phyloP scores from a whole-genome alignment of 1,140 invertebrate genomes.

The Sycobia sp. region DNA sequence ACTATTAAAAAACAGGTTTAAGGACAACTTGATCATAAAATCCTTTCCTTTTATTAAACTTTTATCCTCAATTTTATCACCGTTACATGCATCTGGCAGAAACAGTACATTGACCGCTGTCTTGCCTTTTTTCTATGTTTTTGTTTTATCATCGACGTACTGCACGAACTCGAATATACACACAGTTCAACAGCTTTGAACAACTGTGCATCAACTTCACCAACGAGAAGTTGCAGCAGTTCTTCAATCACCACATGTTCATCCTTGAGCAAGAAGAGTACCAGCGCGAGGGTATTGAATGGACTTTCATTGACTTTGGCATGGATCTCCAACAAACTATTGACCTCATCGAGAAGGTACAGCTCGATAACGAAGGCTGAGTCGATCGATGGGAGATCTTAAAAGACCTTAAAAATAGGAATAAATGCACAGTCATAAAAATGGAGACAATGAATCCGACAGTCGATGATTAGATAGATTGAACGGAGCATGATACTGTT shows the following conservation, averaged over 20 bases:
- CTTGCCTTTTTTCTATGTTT: conserved; percentile 49
- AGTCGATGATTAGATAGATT: conserved; percentile 7
- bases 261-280: conserved; percentile 77
- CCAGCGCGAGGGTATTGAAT: conserved; percentile 72
- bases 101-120: conserved; percentile 54
- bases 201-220: conserved; percentile 77
- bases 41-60: conserved; percentile 1
- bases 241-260: conserved; percentile 80
- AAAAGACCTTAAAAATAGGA: conserved; percentile 13
- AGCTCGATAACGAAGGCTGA: conserved; percentile 28
- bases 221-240: conserved; percentile 76
- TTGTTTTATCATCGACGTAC: conserved; percentile 29
- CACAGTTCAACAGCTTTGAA: conserved; percentile 63
- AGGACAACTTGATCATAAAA: conserved; percentile 20
- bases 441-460: conserved; percentile 4
- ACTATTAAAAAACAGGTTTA: conserved; percentile 24
- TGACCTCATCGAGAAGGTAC: conserved; percentile 76
- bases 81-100: conserved; percentile 33
- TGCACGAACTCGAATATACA: conserved; percentile 38
- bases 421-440: conserved; percentile 5
- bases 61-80: conserved; percentile 8
- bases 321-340: conserved; percentile 77
- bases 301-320: conserved; percentile 78
- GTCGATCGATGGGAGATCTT: conserved; percentile 20
- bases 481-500: conserved; percentile 9